Percentiles rank a stretch among this genome's conserved stretches.
phyloP scores from a whole-genome alignment of 2,888 invertebrate species.

The Sturmia bella region DNA sequence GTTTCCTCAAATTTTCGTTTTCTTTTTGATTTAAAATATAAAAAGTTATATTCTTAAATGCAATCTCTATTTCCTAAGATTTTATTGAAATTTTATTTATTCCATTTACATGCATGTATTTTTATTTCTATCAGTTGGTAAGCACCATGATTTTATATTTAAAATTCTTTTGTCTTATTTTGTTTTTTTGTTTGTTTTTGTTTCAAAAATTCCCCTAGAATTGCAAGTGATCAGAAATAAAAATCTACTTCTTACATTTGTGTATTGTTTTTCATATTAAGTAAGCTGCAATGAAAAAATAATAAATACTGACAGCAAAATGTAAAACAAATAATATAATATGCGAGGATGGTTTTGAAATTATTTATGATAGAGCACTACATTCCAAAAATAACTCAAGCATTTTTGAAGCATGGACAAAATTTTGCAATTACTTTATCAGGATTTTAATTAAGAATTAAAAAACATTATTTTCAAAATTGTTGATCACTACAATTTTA shows the following conservation, averaged over 20 bases:
- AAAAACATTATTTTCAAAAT: too few species aligned
- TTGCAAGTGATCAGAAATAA: constrained; percentile 36
- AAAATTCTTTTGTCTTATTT: constrained; percentile 13
- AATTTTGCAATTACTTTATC: too few species aligned
- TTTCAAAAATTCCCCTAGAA: not conserved
- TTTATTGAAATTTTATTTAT: constrained; percentile 10
- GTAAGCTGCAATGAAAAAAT: constrained; percentile 1
- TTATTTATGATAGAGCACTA: not conserved
- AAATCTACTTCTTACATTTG: constrained; percentile 27
- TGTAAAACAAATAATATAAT: not conserved
- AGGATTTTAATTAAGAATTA: too few species aligned
- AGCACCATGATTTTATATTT: not conserved
- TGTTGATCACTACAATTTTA: too few species aligned
- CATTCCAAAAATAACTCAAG: not conserved
- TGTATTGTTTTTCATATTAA: constrained; percentile 13
- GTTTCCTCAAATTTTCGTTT: too few species aligned
- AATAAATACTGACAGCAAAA: constrained; percentile 24
- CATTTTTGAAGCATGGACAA: not conserved
- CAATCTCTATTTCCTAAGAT: not conserved
- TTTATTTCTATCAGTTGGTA: not conserved
- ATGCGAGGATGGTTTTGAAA: not conserved
- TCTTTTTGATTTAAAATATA: too few species aligned
- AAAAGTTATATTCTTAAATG: constrained; percentile 5
- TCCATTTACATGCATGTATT: not conserved
- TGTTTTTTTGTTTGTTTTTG: not conserved